Evolutionary conservation across 2,113 vertebrate species (phyloP), one percentile per base, ranked within the genome.

Genomic region (Dipodomys merriami): DNA sequence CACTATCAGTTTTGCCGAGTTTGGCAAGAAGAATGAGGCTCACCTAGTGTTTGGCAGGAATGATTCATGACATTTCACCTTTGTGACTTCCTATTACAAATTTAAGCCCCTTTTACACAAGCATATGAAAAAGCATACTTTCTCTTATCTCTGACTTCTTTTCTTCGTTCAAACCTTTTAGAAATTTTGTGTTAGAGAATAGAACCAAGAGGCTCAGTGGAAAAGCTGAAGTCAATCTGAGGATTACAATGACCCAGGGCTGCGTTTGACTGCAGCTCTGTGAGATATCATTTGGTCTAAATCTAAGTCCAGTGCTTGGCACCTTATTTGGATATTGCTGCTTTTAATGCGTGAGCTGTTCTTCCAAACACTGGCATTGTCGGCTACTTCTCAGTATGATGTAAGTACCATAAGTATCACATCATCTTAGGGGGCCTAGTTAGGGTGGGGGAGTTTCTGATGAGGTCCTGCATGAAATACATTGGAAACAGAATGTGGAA

Each of bases 241-340:
- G 74, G 91, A 2, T 62, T 95, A 90, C 81, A 0, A 39, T 93
- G 60, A 12, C 7, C 0, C 0, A 92, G 91, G 84, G 94, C 96
- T 27, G 95, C 25, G 30, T 80, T 83, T 39, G 88, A 81, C 11
- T 88, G 95, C 97, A 95, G 96, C 83, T 96, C 97, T 98, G 97
- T 83, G 96, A 97, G 98, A 97, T 97, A 81, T 98, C 97, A 97
- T 97, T 97, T 88, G 91, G 74, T 91, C 96, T 97, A 78, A 65
- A 96, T 96, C 92, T 1, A 95, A 97, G 95, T 88, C 90, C 83
- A 49, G 95, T 33, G 20, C 94, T 98, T 97, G 94, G 96, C 90
- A 97, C 98, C 98, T 98, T 98, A 98, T 98, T 98, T 98, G 98
- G 98, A 91, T 74, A 98, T 98, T 90, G 96, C 95, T 94, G 98